Evolutionary conservation across 2,888 invertebrate species (phyloP).

Genomic region (Rhabditoides inermis): DNA sequence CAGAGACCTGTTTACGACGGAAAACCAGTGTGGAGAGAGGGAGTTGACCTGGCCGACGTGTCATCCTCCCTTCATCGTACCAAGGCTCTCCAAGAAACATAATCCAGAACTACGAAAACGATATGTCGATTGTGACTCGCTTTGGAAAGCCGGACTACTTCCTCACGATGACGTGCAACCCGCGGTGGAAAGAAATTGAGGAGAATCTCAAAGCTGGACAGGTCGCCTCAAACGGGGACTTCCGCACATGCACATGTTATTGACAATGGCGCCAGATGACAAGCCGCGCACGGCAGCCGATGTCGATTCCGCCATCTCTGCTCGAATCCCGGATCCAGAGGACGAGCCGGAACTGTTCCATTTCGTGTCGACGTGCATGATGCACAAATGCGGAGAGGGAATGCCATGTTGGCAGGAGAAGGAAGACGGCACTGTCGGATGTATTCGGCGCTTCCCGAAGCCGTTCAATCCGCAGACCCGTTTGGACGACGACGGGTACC

Average conservation of each 20-base stretch:
- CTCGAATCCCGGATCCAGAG: conserved; percentile 29
- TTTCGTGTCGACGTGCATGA: conserved; percentile 24
- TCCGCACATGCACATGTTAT: conserved; percentile 41
- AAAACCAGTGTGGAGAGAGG: too few species aligned
- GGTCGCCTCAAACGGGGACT: conserved; percentile 51
- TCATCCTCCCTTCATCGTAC: conserved; percentile 40
- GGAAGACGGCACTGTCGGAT: too few species aligned
- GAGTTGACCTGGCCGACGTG: conserved; percentile 21
- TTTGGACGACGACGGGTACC: conserved; percentile 50
- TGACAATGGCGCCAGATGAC: too few species aligned
- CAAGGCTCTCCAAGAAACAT: conserved; percentile 52
- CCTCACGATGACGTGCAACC: conserved; percentile 51
- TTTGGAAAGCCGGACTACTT: conserved; percentile 45
- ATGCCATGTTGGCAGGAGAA: too few species aligned
- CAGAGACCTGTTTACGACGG: too few species aligned
- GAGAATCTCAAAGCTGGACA: too few species aligned
- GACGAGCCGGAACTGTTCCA: conserved; percentile 19
- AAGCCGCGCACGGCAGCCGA: too few species aligned
- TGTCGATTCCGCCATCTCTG: too few species aligned
- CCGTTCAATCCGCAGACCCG: conserved; percentile 36
- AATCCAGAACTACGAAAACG: conserved; percentile 34
- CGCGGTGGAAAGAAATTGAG: conserved; percentile 45
- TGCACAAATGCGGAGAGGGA: too few species aligned
- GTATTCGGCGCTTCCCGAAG: too few species aligned
- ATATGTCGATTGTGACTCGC: conserved; percentile 34